These are phyloP conservation scores for Bambusicola thoracicus DNA, from an alignment of 2,113 vertebrate species.

Conservation along the genomic window DNA sequence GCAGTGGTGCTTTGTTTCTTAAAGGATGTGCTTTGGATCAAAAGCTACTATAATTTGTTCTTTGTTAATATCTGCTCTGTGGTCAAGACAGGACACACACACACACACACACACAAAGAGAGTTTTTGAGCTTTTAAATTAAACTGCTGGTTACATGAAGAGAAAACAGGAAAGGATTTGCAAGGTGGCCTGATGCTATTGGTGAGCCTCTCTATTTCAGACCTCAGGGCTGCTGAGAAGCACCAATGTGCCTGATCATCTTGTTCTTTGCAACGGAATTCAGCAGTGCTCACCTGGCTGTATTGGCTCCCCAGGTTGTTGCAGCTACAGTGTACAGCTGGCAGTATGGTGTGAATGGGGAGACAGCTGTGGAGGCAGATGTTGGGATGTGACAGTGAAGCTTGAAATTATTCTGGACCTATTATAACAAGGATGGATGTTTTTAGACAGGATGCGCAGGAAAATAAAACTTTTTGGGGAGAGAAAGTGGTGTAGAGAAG, in stretches of 20 bases:
- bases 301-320: background rate
- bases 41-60: background rate
- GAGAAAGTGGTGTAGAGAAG: background rate
- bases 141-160: background rate
- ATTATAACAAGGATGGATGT: background rate
- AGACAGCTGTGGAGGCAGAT: background rate
- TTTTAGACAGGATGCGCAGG: background rate
- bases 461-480: background rate
- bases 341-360: background rate
- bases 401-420: background rate
- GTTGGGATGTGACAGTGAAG: background rate
- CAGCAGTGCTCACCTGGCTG: background rate
- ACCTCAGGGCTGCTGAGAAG: accelerated
- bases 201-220: background rate
- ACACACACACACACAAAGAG: background rate
- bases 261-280: background rate
- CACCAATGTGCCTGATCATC: background rate
- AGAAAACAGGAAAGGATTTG: background rate
- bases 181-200: background rate
- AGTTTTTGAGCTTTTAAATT: background rate
- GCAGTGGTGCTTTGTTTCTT: background rate
- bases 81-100: background rate
- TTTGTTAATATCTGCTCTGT: background rate
- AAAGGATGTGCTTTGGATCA: background rate
- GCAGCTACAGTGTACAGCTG: background rate